Percentiles rank a stretch among this genome's conserved stretches.
These are phyloP conservation scores for Tragelaphus scriptus DNA, from an alignment of 2,113 vertebrate species.

Conservation along the genomic window DNA sequence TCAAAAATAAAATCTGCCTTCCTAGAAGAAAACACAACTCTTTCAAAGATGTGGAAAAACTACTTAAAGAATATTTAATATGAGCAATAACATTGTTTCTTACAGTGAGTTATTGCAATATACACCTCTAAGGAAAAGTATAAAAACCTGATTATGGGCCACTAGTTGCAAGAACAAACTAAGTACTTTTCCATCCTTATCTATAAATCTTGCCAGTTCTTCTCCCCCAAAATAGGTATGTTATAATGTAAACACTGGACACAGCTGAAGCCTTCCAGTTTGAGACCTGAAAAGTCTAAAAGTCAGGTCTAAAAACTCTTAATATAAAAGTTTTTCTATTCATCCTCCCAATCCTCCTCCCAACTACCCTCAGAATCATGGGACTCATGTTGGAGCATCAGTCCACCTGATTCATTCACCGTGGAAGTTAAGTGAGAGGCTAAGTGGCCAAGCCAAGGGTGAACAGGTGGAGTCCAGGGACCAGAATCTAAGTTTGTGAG, in stretches of 20 bases:
- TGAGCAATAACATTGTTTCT: constrained; percentile 23
- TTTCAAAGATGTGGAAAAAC: constrained; percentile 44
- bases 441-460: not conserved
- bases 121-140: constrained; percentile 40
- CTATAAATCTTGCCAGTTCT: constrained; percentile 37
- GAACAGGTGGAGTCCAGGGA: not conserved
- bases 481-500: not conserved
- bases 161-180: constrained; percentile 53
- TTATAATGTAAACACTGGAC: constrained; percentile 9
- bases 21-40: constrained; percentile 6
- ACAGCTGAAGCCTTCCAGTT: not conserved
- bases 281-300: not conserved
- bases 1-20: constrained; percentile 35
- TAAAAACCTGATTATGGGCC: constrained; percentile 41
- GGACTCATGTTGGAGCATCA: not conserved
- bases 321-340: not conserved
- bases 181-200: constrained; percentile 42
- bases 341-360: not conserved
- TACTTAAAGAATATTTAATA: constrained; percentile 33
- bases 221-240: not conserved
- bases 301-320: not conserved
- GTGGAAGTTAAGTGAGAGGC: not conserved
- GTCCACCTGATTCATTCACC: not conserved
- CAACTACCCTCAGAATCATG: not conserved
- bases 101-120: constrained; percentile 27